Conservation (phyloP, 2,113 vertebrate genomes). For the Apeltes quadracus region DNA sequence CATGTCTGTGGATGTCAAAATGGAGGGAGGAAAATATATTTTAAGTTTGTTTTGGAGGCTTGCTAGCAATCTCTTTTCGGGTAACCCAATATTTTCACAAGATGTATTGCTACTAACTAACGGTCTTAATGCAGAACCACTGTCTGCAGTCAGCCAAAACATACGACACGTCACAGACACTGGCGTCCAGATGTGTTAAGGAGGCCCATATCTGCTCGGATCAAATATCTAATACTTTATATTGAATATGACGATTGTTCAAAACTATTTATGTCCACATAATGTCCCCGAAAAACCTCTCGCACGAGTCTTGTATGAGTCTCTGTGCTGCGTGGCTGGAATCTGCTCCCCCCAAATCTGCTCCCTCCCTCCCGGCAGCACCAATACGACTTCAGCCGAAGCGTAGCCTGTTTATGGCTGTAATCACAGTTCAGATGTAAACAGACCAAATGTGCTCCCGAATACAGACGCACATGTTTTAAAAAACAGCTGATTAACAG, state of each 20-base stretch:
- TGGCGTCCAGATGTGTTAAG: neutral
- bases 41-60: neutral
- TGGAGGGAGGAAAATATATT: neutral
- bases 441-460: too few relatives aligned
- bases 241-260: neutral
- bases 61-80: too few relatives aligned
- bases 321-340: too few relatives aligned
- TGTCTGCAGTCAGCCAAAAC: neutral
- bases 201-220: neutral
- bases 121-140: neutral
- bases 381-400: too few relatives aligned
- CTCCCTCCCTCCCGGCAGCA: too few relatives aligned
- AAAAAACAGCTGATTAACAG: neutral
- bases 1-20: constrained; percentile 33
- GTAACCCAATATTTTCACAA: neutral
- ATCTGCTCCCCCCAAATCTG: too few relatives aligned
- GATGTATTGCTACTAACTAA: neutral
- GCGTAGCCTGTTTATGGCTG: too few relatives aligned
- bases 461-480: too few relatives aligned
- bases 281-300: too few relatives aligned
- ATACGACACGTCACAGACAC: neutral
- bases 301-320: too few relatives aligned
- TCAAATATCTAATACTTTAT: neutral
- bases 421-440: too few relatives aligned
- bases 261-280: neutral